These are phyloP conservation scores for Whitmania pigra DNA, from an alignment of 1,140 invertebrate genomes.

Conservation along the genomic window DNA sequence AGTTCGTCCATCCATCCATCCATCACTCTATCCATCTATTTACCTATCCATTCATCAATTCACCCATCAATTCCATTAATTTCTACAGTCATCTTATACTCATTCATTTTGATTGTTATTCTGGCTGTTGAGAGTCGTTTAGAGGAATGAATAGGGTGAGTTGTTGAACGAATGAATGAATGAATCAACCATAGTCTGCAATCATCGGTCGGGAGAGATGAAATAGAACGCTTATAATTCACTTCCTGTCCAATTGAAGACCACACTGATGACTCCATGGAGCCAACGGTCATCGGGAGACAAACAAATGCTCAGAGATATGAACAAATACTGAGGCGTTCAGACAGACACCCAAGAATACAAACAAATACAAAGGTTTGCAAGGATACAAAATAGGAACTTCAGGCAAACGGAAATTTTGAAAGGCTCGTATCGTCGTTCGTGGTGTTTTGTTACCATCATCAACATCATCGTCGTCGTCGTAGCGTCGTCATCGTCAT, in stretches of 20 bases:
- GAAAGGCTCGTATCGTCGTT: too few species aligned
- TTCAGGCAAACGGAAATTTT: background rate
- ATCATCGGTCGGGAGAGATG: background rate
- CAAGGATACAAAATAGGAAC: background rate
- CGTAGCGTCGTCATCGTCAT: background rate
- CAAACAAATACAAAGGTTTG: background rate
- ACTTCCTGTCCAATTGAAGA: background rate
- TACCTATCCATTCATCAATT: too few species aligned
- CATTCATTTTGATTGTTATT: background rate
- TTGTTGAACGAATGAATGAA: background rate
- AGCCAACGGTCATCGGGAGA: background rate
- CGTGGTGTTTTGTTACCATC: too few species aligned
- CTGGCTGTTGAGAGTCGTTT: background rate
- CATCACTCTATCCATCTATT: too few species aligned
- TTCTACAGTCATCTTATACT: background rate
- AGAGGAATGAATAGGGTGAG: background rate
- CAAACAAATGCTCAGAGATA: too few species aligned
- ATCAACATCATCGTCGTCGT: background rate
- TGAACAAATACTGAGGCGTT: too few species aligned
- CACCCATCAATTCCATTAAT: background rate
- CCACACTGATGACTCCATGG: background rate
- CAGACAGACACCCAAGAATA: constrained; percentile 7
- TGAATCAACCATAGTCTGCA: background rate
- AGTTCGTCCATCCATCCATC: too few species aligned
- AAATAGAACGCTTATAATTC: background rate